Base-by-base conservation (phyloP, 2,888 invertebrate species). In the Lottia gigantea region DNA sequence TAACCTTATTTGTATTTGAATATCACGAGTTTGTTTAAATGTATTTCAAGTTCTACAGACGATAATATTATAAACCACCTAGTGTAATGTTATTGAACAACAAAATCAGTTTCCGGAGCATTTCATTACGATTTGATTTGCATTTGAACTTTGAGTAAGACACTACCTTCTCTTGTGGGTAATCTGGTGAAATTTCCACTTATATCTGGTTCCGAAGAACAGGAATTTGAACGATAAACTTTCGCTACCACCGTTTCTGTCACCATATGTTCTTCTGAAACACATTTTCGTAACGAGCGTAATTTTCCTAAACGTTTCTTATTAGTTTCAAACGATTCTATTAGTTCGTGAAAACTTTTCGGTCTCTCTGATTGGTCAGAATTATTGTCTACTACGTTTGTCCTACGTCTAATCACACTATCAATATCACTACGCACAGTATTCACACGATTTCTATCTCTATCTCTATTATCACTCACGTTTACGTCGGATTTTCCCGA, bases 291-390 rank as follows among this genome's bases (percentile, higher is more conserved):
- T 64, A 83, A 71, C 25, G 75, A 73, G 31, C 70, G 72, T 12
- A 80, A 67, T 67, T 76, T 79, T 26, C 76, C 75, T 12, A 79
- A 61, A 14, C 80, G 71, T 46, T 76, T 66, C 23, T 55, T 55
- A 68, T 81, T 71, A 8, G 78, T 70, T 72, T 83, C 83, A 71
- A 83, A 84, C 26, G 77, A 75, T n/a, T 82, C 79, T 15, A 83
- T 76, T 7, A 83, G 78, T 74, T 83, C 84, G 73, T 84, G 84
- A 74, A 85, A 83, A 74, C 85, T 85, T 55, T 76, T 80, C 62
- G 84, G 83, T 66, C 84, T 70, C 64, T 82, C 80, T 14, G 73
- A 68, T 15, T 71, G 49, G 12, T 78, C 79, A 6, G 67, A n/a
- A 45, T 61, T 64, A n/a, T 66, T 12, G 19, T 23, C 23, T 23